A percentile compares a stretch with the other conserved stretches of the same genome.
phyloP scores from a whole-genome alignment of 2,113 vertebrate genomes.

The Cynocephalus volans region DNA sequence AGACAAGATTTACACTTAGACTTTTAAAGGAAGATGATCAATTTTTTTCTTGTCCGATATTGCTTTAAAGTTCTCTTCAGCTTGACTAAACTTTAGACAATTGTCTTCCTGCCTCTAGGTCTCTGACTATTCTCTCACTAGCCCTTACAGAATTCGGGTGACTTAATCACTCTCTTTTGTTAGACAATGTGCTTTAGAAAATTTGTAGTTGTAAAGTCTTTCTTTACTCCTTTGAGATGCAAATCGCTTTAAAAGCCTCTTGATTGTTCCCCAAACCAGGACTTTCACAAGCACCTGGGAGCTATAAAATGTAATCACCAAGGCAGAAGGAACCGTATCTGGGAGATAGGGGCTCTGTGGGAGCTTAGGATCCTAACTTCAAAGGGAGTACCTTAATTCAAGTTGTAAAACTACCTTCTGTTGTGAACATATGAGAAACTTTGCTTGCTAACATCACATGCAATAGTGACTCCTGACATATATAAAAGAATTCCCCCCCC shows the following conservation, averaged over 20 bases:
- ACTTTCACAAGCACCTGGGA: neutral
- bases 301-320: neutral
- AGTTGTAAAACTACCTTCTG: neutral
- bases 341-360: neutral
- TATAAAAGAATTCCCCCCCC: too few relatives aligned
- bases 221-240: conserved; percentile 4
- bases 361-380: neutral
- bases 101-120: neutral
- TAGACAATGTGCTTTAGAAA: neutral
- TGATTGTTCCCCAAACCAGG: neutral
- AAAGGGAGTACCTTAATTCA: rapidly evolving
- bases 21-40: neutral
- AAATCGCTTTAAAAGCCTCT: neutral
- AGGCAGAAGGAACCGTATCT: neutral
- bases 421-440: neutral
- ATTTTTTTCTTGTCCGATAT: neutral
- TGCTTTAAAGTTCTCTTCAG: neutral
- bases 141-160: neutral
- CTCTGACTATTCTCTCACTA: too few relatives aligned
- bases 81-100: neutral
- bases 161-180: neutral
- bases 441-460: neutral
- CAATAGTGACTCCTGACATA: too few relatives aligned
- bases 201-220: neutral
- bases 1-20: neutral